phyloP scores from a whole-genome alignment of 2,888 invertebrate species.

The Nephrotoma flavescens region DNA sequence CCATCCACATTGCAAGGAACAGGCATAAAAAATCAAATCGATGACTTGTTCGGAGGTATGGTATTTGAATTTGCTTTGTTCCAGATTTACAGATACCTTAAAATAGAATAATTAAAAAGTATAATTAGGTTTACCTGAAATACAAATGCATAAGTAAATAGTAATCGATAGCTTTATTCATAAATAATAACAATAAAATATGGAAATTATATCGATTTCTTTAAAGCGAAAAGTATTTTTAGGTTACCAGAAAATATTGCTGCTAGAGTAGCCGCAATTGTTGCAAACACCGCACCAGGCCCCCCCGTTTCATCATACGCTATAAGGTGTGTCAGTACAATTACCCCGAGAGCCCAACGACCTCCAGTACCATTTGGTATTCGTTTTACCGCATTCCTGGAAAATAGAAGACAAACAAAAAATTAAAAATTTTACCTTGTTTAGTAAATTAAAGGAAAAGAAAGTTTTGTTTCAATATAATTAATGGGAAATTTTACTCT shows the following conservation, averaged over 20 bases:
- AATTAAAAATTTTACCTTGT: background rate
- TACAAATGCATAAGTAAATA: background rate
- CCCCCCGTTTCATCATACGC: constrained; percentile 30
- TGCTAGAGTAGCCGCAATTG: constrained; percentile 25
- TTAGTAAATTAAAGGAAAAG: too few species aligned
- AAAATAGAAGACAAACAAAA: background rate
- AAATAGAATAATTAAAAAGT: background rate
- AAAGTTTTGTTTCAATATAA: background rate
- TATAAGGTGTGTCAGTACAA: constrained; percentile 26
- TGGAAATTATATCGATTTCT: background rate
- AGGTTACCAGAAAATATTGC: constrained; percentile 26
- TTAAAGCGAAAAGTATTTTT: background rate
- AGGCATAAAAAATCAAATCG: constrained; percentile 31
- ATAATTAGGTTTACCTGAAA: background rate
- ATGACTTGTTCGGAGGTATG: constrained; percentile 32
- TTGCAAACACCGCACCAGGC: constrained; percentile 25
- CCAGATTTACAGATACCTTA: constrained; percentile 28
- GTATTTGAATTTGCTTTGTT: constrained; percentile 28
- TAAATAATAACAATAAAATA: background rate
- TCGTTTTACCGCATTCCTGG: constrained; percentile 22
- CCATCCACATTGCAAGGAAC: constrained; percentile 39
- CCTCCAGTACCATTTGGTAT: constrained; percentile 28
- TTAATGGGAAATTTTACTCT: too few species aligned
- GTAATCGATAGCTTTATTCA: background rate
- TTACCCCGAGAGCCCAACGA: constrained; percentile 28